Base-by-base conservation (phyloP, 2,797 vertebrate genomes). In the Anniella stebbinsi region DNA sequence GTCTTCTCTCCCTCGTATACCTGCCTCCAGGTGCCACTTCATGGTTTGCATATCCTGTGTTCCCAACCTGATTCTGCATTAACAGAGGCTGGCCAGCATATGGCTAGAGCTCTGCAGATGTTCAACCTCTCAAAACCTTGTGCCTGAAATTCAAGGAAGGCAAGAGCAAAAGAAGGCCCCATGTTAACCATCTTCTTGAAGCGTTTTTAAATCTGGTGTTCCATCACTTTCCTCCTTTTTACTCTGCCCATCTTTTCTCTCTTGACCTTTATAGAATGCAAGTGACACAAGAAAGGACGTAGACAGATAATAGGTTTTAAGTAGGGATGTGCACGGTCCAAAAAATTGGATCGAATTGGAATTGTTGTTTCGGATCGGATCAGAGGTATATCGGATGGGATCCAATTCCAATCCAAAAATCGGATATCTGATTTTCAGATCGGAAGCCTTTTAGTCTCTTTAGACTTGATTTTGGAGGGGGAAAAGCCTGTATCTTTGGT, bases 121-220 rank as follows among this genome's bases (percentile, higher is more conserved):
- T 67, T 87, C 66, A 69, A 33, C 41, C 45, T 36, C 75, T 57
- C 70, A 36, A 86, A 51, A 57, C 70, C 23, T 69, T 48, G 13
- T 80, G 86, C 76, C 76, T 80, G 76, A 87, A 51, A 80, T 87
- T 78, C 76, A 80, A 80, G 76, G 76, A 80, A 78, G 63, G 41
- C 77, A n/a, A 67, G 3, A 75, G 51, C 75, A 78, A 69, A 67
- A 87, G 75, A 48, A 33, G 63, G 75, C 30, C 41, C 69, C 45
- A 87, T 80, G 41, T 87, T 87, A 78, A 87, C 63, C 23, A 69
- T 69, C 86, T 66, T 63, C 51, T 66, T 63, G 73, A 30, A 60
- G 75, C 57, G 66, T 80, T 80, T 87, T 67, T 45, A 87, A 76
- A 87, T 72, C 76, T 75, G 23, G 8, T 60, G 23, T 75, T 38